Evolutionary conservation across 2,113 vertebrate genomes (phyloP).

Genomic region (Phalacrocorax carbo): DNA sequence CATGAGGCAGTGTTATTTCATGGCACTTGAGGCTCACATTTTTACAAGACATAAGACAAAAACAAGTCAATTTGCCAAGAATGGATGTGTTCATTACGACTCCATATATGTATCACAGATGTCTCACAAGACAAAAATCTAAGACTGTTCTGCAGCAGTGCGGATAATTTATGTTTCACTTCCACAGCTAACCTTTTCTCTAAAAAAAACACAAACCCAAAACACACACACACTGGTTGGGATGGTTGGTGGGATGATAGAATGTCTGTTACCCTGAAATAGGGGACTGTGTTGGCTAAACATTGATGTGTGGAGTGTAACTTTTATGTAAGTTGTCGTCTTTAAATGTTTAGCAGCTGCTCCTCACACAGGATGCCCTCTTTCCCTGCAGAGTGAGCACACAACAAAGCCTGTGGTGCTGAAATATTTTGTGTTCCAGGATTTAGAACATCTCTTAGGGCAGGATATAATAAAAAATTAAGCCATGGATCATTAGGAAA

Average conservation of each 20-base stretch:
- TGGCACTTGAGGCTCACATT: background rate
- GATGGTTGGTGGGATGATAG: background rate
- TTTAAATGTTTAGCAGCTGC: background rate
- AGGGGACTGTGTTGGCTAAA: background rate
- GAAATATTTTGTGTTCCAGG: background rate
- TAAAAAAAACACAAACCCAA: background rate
- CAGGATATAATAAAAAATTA: background rate
- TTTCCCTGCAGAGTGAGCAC: background rate
- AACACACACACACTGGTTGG: background rate
- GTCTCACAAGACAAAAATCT: background rate
- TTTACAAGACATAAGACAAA: slow-evolving; percentile 9
- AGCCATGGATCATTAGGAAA: background rate
- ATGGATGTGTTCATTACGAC: background rate
- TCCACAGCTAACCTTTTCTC: background rate
- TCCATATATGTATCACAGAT: slow-evolving; percentile 8
- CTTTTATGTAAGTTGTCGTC: background rate
- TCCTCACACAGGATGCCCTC: background rate
- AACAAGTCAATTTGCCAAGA: background rate
- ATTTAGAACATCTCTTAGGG: background rate
- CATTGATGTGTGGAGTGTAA: background rate
- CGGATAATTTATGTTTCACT: background rate
- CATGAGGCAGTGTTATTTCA: background rate
- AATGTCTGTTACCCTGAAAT: background rate
- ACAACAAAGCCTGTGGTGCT: background rate
- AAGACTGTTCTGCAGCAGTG: background rate